Conservation (phyloP, 2,888 invertebrate species). For the Nomada ferruginata region DNA sequence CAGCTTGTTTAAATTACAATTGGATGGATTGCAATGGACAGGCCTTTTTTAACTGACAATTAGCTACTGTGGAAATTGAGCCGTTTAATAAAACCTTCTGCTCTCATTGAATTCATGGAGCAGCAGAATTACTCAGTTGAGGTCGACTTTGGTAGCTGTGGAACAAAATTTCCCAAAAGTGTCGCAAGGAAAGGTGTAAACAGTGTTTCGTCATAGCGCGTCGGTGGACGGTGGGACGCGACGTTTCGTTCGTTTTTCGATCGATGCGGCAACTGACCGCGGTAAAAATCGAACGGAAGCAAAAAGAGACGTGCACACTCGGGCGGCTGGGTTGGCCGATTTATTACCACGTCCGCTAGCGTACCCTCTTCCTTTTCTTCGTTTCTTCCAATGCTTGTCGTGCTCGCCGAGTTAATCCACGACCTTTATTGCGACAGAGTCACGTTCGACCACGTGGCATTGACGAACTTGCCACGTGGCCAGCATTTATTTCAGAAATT, state of each 20-base stretch:
- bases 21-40: no score
- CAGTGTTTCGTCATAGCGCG: slow-evolving; percentile 31
- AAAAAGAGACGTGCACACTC: slow-evolving; percentile 53
- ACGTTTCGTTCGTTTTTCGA: slow-evolving; percentile 62
- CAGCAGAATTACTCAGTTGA: no score
- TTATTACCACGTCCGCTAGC: slow-evolving; percentile 66
- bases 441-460: slow-evolving; percentile 60
- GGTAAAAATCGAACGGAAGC: slow-evolving; percentile 65
- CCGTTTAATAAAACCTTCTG: background rate
- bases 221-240: slow-evolving; percentile 43
- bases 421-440: slow-evolving; percentile 65
- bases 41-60: no score
- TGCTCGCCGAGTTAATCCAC: slow-evolving; percentile 61
- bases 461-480: slow-evolving; percentile 45
- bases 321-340: slow-evolving; percentile 68
- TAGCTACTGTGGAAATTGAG: background rate
- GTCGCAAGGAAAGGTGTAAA: slow-evolving; percentile 24
- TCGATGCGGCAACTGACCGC: slow-evolving; percentile 70
- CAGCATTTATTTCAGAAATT: no score
- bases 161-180: background rate
- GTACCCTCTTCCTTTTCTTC: slow-evolving; percentile 62
- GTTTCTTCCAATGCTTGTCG: slow-evolving; percentile 52
- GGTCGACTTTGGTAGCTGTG: no score
- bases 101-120: background rate
- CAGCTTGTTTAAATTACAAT: no score